Evolutionary conservation across 2,797 vertebrate genomes (phyloP), one percentile per base, ranked within the genome.

Genomic region (Sphaeramia orbicularis): DNA sequence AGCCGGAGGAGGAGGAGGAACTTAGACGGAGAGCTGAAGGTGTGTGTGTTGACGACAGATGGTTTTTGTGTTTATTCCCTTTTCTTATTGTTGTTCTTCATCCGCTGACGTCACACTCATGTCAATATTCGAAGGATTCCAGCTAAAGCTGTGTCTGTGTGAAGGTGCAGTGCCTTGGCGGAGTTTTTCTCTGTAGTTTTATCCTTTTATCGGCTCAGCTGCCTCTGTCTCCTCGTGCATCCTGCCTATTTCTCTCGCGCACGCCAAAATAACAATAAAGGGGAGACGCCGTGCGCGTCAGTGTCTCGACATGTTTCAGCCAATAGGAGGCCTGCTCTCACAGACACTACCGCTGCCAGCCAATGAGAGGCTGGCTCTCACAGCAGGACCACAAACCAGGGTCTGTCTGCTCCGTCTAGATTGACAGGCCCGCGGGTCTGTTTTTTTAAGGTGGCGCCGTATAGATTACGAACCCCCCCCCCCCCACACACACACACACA

Each of bases 401-500:
- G 82, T 90, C 90, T 83, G 90, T 89, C 88, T 92, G 88, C 86
- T 83, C 85, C 78, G 81, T 83, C 82, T 60, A 80, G 85, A 86
- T 86, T 91, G 88, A 93, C 89, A 90, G 85, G 76, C 78, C 85
- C 69, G 81, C 80, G 83, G 88, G 91, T 89, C 89, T 92, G 91
- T 92, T 92, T 90, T 92, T 93, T 92, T 92, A 89, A 91, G 53
- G 85, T 92, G 93, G 93, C 92, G 92, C 93, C 92, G 74, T 73
- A 60, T 72, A 86, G 85, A 91, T 91, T 88, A 91, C 61, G 42
- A 38, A 15, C 8, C 30, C 4, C 7, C 8, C 16, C 8, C 18
- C 4, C 7, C 9, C 2, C 47, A 35, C 35, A n/a, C n/a, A n/a
- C n/a, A 40, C 53, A 37, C 35, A 36, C 32, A 44, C 41, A 42